Percentiles rank a stretch among this genome's conserved stretches.
phyloP scores from a whole-genome alignment of 2,113 vertebrate species.

The Hiodon alosoides region DNA sequence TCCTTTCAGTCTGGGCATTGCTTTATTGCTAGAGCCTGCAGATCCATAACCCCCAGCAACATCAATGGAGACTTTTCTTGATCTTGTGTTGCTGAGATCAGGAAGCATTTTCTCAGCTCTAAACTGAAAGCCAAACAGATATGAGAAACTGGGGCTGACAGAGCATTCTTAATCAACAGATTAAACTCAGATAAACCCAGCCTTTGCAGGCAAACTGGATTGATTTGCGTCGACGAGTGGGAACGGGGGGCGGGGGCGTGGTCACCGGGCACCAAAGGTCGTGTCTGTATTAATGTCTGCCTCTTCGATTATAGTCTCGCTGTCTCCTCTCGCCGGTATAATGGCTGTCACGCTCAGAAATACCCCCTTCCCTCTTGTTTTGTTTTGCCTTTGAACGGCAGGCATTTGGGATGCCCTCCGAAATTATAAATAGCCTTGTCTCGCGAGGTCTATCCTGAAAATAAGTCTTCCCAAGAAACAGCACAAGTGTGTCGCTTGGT shows the following conservation, averaged over 20 bases:
- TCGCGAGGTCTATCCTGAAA: constrained; percentile 2
- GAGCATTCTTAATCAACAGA: constrained; percentile 45
- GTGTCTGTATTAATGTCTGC: constrained; percentile 38
- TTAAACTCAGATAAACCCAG: constrained; percentile 49
- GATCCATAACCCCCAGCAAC: constrained; percentile 38
- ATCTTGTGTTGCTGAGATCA: constrained; percentile 42
- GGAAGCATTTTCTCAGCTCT: constrained; percentile 19
- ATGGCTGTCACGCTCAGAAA: too few relatives aligned
- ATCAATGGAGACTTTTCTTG: constrained; percentile 46
- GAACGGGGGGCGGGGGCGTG: constrained; percentile 38
- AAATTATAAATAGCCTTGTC: constrained; percentile 8
- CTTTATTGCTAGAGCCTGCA: constrained; percentile 42
- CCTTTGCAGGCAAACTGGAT: constrained; percentile 44
- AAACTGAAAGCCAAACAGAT: constrained; percentile 37
- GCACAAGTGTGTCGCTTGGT: not conserved
- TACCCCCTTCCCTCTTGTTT: not conserved
- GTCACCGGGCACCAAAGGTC: constrained; percentile 28
- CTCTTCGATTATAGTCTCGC: constrained; percentile 18
- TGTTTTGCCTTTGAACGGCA: not conserved
- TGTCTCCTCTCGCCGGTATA: not conserved
- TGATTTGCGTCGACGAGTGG: constrained; percentile 34
- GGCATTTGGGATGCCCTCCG: not conserved
- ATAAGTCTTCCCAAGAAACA: not conserved
- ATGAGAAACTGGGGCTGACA: constrained; percentile 29
- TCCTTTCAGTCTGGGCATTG: constrained; percentile 25